Percentiles rank a stretch among this genome's conserved stretches.
Conservation (phyloP, 2,113 vertebrate species). For the Zosterops japonicus region DNA sequence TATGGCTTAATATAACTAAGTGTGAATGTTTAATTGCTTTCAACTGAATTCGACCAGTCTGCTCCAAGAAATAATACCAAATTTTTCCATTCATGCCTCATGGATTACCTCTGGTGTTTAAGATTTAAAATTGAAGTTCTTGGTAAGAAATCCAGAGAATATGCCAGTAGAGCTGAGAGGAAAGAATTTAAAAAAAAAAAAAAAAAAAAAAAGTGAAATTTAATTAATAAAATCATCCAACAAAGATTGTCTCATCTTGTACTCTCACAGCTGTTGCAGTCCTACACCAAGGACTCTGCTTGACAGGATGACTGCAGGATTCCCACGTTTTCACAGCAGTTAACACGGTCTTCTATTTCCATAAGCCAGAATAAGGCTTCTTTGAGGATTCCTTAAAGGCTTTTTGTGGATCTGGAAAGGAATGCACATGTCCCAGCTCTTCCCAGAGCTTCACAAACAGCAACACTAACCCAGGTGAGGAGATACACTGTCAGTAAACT, state of each 20-base stretch:
- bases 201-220: not conserved
- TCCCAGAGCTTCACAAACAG: not conserved
- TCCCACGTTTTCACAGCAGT: not conserved
- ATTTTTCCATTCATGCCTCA: not conserved
- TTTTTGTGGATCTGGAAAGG: not conserved
- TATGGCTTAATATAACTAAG: not conserved
- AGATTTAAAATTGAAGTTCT: not conserved
- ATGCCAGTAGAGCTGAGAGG: not conserved
- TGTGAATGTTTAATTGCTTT: conserved; percentile 13
- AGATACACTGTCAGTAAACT: accelerated
- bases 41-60: not conserved
- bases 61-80: not conserved
- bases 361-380: not conserved
- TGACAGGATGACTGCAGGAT: not conserved
- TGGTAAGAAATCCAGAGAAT: not conserved
- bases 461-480: not conserved
- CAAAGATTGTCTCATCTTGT: not conserved
- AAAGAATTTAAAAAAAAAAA: not conserved
- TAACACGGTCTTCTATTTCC: not conserved
- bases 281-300: not conserved
- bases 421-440: not conserved
- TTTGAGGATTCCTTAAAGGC: not conserved
- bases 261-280: not conserved
- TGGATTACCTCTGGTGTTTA: not conserved
- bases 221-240: not conserved